Percentiles rank a stretch among this genome's conserved stretches.
Conservation (phyloP, 1,140 invertebrate genomes). For the Caenorhabditis brenneri region DNA sequence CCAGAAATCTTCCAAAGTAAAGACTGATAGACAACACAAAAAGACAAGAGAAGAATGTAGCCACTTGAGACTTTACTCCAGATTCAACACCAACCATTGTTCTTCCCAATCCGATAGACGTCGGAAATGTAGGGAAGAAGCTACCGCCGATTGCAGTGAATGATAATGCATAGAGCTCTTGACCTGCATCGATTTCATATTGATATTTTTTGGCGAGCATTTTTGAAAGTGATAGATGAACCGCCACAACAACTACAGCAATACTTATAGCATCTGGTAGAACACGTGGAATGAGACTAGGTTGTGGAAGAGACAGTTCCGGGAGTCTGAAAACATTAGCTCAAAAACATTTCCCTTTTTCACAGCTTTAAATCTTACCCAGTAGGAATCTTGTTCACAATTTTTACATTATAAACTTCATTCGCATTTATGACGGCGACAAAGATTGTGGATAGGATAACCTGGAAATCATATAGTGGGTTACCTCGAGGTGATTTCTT, state of each 20-base stretch:
- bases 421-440: slow-evolving; percentile 62
- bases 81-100: slow-evolving; percentile 69
- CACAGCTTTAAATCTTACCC: slow-evolving; percentile 51
- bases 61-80: slow-evolving; percentile 61
- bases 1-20: slow-evolving; percentile 62
- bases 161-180: slow-evolving; percentile 69
- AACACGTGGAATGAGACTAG: slow-evolving; percentile 66
- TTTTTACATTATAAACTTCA: slow-evolving; percentile 59
- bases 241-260: slow-evolving; percentile 74
- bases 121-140: slow-evolving; percentile 68
- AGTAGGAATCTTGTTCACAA: slow-evolving; percentile 64
- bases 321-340: slow-evolving; percentile 68
- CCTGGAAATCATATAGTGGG: slow-evolving; percentile 49
- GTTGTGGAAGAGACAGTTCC: slow-evolving; percentile 63
- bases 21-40: slow-evolving; percentile 64
- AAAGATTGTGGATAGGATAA: slow-evolving; percentile 66
- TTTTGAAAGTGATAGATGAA: slow-evolving; percentile 74
- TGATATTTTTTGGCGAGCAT: slow-evolving; percentile 73
- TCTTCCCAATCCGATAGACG: slow-evolving; percentile 65
- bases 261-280: slow-evolving; percentile 72
- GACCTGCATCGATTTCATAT: slow-evolving; percentile 73
- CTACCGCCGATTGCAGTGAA: slow-evolving; percentile 60
- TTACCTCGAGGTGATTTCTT: neutral
- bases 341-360: too few relatives aligned
- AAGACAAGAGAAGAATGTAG: slow-evolving; percentile 62